These are phyloP conservation scores for Clunio marinus DNA, from an alignment of 2,888 invertebrate genomes.

Conservation along the genomic window DNA sequence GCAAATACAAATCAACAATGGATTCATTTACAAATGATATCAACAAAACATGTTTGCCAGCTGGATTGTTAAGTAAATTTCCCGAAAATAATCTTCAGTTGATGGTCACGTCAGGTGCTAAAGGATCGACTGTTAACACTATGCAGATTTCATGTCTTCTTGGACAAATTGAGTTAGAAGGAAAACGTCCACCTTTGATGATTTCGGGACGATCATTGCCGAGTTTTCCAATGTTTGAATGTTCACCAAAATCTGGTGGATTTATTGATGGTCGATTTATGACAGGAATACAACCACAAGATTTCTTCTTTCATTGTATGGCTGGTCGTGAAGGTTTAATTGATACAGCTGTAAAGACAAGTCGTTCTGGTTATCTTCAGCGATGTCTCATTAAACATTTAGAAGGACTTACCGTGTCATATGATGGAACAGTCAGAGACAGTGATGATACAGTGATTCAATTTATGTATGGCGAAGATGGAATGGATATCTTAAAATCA, in stretches of 20 bases:
- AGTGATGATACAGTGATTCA: conserved; percentile 90
- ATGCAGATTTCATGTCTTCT: conserved; percentile 97
- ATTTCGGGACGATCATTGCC: conserved; percentile 89
- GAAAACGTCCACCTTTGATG: conserved; percentile 92
- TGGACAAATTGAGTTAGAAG: conserved; percentile 98
- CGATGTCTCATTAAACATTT: conserved; percentile 96
- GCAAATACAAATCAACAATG: conserved; percentile 74
- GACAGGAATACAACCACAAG: conserved; percentile 97
- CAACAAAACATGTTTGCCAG: conserved; percentile 77
- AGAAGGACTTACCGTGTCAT: conserved; percentile 88
- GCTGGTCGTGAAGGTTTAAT: conserved; percentile 98
- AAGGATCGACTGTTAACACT: conserved; percentile 96
- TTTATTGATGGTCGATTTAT: conserved; percentile 95
- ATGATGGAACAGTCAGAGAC: conserved; percentile 94
- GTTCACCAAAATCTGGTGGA: conserved; percentile 88
- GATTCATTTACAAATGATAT: conserved; percentile 87
- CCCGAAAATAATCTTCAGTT: conserved; percentile 95
- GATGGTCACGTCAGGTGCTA: conserved; percentile 98
- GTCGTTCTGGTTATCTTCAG: conserved; percentile 95
- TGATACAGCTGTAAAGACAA: conserved; percentile 99
- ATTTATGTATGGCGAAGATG: conserved; percentile 92
- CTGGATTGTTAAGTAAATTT: conserved; percentile 80
- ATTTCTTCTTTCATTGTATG: conserved; percentile 99
- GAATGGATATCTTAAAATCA: conserved; percentile 81
- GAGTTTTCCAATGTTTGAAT: conserved; percentile 83